Conservation (phyloP, 2,888 invertebrate species). For the Drosophila mercatorum region DNA sequence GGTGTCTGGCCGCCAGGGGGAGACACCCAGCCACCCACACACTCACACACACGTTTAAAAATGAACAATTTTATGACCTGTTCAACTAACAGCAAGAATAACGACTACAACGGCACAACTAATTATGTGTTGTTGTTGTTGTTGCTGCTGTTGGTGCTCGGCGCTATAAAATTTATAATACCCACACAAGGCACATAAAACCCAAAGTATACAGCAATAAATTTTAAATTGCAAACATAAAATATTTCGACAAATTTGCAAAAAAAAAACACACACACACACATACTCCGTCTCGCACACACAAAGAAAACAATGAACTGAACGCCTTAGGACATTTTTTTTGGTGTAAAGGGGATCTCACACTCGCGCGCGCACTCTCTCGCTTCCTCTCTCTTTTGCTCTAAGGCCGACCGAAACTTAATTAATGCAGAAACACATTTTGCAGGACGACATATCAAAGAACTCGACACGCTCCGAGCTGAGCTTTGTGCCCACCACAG, state of each 20-base stretch:
- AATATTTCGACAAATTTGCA: conserved; percentile 78
- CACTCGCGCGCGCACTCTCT: neutral
- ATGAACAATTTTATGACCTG: conserved; percentile 66
- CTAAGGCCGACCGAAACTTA: conserved; percentile 62
- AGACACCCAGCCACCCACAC: conserved; percentile 4
- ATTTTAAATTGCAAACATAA: conserved; percentile 81
- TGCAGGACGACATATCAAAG: conserved; percentile 91
- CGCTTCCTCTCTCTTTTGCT: neutral
- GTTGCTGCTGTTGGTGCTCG: conserved; percentile 34
- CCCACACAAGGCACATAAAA: conserved; percentile 73
- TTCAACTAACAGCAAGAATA: conserved; percentile 58
- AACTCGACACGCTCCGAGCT: conserved; percentile 94
- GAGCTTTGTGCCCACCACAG: conserved; percentile 94
- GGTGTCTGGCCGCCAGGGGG: conserved; percentile 35
- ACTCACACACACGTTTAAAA: conserved; percentile 34
- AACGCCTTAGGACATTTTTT: conserved; percentile 26
- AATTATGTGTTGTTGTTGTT: conserved; percentile 67
- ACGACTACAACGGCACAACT: conserved; percentile 63
- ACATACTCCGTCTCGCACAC: conserved; percentile 9
- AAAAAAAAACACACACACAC: conserved; percentile 34
- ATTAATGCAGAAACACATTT: conserved; percentile 76
- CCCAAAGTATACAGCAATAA: conserved; percentile 72
- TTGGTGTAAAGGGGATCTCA: neutral
- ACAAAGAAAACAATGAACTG: conserved; percentile 24
- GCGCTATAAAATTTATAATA: conserved; percentile 74